These are phyloP conservation scores for Thomomys bottae DNA, from an alignment of 2,113 vertebrate species.

Conservation along the genomic window DNA sequence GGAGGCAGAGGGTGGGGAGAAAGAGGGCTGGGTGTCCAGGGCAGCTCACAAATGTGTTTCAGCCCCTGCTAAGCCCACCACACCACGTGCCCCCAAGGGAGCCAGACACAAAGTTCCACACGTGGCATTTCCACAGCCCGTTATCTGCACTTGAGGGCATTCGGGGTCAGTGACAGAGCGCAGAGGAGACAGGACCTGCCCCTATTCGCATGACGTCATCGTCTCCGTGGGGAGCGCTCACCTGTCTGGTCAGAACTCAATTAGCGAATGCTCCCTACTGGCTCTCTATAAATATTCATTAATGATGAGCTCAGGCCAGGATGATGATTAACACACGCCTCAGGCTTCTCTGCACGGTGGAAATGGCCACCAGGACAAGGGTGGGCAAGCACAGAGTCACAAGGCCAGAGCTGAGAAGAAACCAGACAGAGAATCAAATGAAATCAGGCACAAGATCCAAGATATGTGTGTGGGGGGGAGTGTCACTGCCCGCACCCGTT, in stretches of 20 bases:
- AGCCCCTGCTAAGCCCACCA: rapidly evolving
- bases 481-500: neutral
- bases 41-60: neutral
- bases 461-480: neutral
- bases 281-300: conserved; percentile 64
- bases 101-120: neutral
- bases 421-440: neutral
- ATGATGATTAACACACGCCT: neutral
- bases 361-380: neutral
- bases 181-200: too few species aligned
- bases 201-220: neutral
- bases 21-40: rapidly evolving
- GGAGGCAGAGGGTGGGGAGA: neutral
- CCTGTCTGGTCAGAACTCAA: conserved; percentile 60
- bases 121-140: neutral
- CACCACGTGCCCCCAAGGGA: too few species aligned
- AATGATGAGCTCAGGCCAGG: conserved; percentile 47
- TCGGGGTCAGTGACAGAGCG: neutral
- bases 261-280: neutral
- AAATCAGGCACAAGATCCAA: neutral
- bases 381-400: neutral
- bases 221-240: conserved; percentile 33
- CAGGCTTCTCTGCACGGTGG: neutral
- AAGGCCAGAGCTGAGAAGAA: neutral
- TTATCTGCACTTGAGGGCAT: neutral